Percentiles rank a stretch among this genome's conserved stretches.
Evolutionary conservation across 2,113 vertebrate species (phyloP).

Genomic region (Phyllopteryx taeniolatus): DNA sequence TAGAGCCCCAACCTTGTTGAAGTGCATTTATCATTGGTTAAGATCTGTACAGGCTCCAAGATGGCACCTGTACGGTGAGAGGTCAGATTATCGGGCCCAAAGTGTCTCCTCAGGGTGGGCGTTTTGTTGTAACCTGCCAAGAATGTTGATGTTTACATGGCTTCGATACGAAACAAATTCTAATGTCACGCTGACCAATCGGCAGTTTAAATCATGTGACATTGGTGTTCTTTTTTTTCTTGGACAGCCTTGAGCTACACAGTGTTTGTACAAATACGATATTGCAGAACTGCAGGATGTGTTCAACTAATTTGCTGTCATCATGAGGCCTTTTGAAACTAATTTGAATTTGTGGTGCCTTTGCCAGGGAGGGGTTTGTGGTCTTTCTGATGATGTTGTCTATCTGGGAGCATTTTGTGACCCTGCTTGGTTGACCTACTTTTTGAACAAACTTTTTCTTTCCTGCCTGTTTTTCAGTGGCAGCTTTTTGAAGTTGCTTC

Average conservation of each 20-base stretch:
- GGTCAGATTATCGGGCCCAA: constrained; percentile 14
- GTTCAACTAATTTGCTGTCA: constrained; percentile 1
- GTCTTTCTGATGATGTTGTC: constrained; percentile 13
- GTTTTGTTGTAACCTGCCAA: constrained; percentile 23
- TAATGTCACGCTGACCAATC: constrained; percentile 36
- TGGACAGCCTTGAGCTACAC: constrained; percentile 19
- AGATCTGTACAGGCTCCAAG: constrained; percentile 54
- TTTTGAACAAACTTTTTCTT: constrained; percentile 5
- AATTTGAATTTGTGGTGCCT: not conserved
- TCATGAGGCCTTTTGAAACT: not conserved
- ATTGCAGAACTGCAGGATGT: not conserved
- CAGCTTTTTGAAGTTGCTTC: constrained; percentile 50
- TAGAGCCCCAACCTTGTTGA: constrained; percentile 38
- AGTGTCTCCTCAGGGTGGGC: constrained; percentile 21
- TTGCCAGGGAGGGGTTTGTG: not conserved
- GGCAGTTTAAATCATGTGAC: constrained; percentile 19
- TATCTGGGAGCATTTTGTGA: constrained; percentile 15
- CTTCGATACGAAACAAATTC: constrained; percentile 12
- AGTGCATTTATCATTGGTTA: constrained; percentile 52
- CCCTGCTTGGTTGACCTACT: not conserved
- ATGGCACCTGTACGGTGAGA: constrained; percentile 53
- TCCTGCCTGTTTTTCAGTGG: constrained; percentile 18
- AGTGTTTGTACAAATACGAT: constrained; percentile 11
- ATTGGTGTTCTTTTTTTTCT: constrained; percentile 27
- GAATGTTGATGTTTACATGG: not conserved